These are phyloP conservation scores for Raillietiella orientalis DNA, from an alignment of 2,888 invertebrate species.

Conservation along the genomic window DNA sequence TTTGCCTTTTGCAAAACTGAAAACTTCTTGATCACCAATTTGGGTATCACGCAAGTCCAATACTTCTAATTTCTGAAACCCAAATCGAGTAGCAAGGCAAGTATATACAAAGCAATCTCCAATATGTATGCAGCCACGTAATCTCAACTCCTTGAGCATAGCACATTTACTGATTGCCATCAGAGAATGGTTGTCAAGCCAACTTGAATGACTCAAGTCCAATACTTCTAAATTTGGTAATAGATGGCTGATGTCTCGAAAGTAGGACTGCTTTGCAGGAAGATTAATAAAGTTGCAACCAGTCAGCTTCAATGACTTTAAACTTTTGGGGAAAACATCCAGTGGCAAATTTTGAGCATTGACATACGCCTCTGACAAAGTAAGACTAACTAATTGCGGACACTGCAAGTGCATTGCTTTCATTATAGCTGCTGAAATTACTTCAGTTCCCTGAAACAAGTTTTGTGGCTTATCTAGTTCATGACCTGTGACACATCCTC, in stretches of 20 bases:
- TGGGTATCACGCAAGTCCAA: constrained; percentile 21
- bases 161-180: constrained; percentile 35
- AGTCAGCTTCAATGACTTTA: constrained; percentile 24
- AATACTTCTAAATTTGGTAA: constrained; percentile 22
- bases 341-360: constrained; percentile 19
- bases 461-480: too few species aligned
- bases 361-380: constrained; percentile 19
- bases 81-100: constrained; percentile 34
- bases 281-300: constrained; percentile 19
- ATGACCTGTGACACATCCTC: constrained; percentile 11
- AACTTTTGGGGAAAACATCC: constrained; percentile 24
- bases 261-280: constrained; percentile 17
- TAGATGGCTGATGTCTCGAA: constrained; percentile 19
- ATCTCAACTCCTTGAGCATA: constrained; percentile 22
- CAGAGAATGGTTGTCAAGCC: constrained; percentile 36
- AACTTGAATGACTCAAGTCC: constrained; percentile 32
- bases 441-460: too few species aligned
- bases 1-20: too few species aligned
- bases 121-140: constrained; percentile 28
- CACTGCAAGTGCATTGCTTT: too few species aligned
- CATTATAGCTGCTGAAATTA: too few species aligned
- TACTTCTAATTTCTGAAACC: constrained; percentile 25
- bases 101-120: constrained; percentile 40
- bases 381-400: too few species aligned
- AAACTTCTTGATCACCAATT: constrained; percentile 23